Conservation (phyloP, 1,140 invertebrate genomes). For the Aethina tumida region DNA sequence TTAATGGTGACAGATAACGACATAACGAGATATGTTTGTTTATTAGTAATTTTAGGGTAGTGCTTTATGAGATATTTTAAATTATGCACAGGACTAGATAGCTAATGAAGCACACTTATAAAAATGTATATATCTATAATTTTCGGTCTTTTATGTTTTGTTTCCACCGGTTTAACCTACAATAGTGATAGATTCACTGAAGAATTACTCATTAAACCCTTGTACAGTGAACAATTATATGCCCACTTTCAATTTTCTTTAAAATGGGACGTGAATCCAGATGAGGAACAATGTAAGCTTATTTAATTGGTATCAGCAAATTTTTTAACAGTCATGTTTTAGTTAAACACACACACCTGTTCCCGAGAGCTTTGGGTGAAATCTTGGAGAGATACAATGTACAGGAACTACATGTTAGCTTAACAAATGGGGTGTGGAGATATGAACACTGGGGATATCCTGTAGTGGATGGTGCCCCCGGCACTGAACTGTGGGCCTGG, state of each 20-base stretch:
- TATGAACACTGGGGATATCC: conserved; percentile 91
- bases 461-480: conserved; percentile 74
- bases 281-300: conserved; percentile 46
- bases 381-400: conserved; percentile 77
- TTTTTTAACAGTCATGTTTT: conserved; percentile 29
- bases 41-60: too few relatives aligned
- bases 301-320: conserved; percentile 4
- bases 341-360: conserved; percentile 76
- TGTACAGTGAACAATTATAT: conserved; percentile 68
- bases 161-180: too few relatives aligned
- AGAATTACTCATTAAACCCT: conserved; percentile 69
- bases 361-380: conserved; percentile 84
- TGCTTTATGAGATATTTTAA: too few relatives aligned
- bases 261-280: conserved; percentile 50
- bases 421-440: conserved; percentile 90
- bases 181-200: conserved; percentile 68
- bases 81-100: too few relatives aligned
- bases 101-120: too few relatives aligned
- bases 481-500: conserved; percentile 89
- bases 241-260: conserved; percentile 81
- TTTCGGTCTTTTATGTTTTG: too few relatives aligned
- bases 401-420: conserved; percentile 80
- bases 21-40: too few relatives aligned
- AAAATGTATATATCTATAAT: too few relatives aligned
- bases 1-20: too few relatives aligned